Evolutionary conservation across 2,113 vertebrate species (phyloP).

Genomic region (Egretta garzetta): DNA sequence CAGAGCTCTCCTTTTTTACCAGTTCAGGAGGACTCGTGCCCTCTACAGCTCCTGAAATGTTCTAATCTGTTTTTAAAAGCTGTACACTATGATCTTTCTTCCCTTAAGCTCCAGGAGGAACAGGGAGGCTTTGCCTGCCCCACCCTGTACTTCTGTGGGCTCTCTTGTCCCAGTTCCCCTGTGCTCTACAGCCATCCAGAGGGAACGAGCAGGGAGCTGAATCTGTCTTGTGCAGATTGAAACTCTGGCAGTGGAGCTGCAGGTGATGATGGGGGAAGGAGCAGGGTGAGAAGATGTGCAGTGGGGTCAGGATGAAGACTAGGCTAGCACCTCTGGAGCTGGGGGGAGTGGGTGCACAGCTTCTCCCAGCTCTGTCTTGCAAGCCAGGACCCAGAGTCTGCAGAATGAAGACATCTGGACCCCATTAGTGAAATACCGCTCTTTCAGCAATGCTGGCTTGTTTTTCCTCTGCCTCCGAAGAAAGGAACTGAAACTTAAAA

Average conservation of each 20-base stretch:
- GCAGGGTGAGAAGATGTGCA: not conserved
- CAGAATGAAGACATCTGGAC: constrained; percentile 58
- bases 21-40: not conserved
- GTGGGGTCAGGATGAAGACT: not conserved
- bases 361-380: not conserved
- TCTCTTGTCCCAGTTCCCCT: constrained; percentile 12
- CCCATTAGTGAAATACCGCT: constrained; percentile 69
- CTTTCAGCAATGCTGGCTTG: constrained; percentile 45
- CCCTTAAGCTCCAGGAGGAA: not conserved
- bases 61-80: not conserved
- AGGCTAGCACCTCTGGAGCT: not conserved
- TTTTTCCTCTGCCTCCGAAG: constrained; percentile 41
- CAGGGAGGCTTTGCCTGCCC: not conserved
- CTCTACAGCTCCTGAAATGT: not conserved
- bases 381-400: not conserved
- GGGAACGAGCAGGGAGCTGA: not conserved
- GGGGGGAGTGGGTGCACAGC: not conserved
- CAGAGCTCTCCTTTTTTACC: not conserved
- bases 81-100: not conserved
- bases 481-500: constrained; percentile 45
- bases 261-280: not conserved
- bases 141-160: not conserved
- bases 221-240: not conserved
- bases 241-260: not conserved
- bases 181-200: constrained; percentile 1